Evolutionary conservation across 2,113 vertebrate genomes (phyloP).

Genomic region (Rhabdornis inornatus): DNA sequence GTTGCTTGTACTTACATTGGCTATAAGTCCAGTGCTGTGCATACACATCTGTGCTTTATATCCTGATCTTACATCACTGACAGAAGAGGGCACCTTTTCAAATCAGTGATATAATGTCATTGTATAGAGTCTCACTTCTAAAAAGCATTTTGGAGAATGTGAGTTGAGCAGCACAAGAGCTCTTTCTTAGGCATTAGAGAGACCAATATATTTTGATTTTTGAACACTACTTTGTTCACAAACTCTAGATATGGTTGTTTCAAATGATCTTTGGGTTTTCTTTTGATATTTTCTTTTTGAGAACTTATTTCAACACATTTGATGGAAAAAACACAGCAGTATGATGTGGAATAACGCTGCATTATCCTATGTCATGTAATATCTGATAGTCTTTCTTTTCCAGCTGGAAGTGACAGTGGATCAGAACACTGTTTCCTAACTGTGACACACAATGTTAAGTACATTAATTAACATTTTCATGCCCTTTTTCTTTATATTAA

Average conservation of each 20-base stretch:
- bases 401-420: rapidly evolving
- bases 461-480: neutral
- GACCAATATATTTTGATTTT: neutral
- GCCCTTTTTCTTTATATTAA: neutral
- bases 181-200: neutral
- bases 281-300: neutral
- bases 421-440: neutral
- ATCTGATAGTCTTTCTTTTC: neutral
- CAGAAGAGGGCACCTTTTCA: neutral
- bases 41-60: rapidly evolving
- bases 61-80: rapidly evolving
- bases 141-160: neutral
- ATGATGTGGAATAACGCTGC: neutral
- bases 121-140: neutral
- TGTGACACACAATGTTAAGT: neutral
- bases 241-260: neutral
- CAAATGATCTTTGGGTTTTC: neutral
- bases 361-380: neutral
- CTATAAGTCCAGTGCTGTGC: neutral
- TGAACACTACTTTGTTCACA: neutral
- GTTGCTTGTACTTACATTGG: neutral
- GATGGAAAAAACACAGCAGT: neutral
- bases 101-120: neutral
- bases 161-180: neutral
- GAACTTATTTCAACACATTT: neutral